Evolutionary conservation across 1,140 invertebrate genomes (phyloP), one percentile per base, ranked within the genome.

Genomic region (Drosophila mojavensis): DNA sequence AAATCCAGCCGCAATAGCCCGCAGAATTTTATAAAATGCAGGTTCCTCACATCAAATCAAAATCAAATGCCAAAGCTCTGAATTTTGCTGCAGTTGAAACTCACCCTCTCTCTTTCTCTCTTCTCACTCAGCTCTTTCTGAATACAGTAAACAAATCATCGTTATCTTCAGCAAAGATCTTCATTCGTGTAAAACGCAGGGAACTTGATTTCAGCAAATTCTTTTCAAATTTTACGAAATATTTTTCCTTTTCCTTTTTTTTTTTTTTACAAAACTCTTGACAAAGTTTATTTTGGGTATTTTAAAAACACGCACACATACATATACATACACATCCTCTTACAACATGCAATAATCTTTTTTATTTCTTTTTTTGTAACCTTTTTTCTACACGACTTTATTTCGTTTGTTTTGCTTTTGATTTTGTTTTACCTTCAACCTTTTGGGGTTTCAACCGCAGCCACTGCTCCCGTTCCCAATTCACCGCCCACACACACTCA

Each of bases 391-490:
- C 68, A 77, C 70, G 80, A 83, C 75, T 85, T 81, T 67, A 78
- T 71, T 83, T 69, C 13, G 26, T 86, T 78, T 85, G 70, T 79
- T 68, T 78, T 74, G 71, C 53, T 33, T 33, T 72, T 67, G 58
- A 54, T 64, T 75, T 56, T 69, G 63, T 83, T 79, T 88, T 88
- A 88, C 84, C 84, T 88, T 88, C 84, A 88, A 88, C 84, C 84
- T 88, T 80, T 80, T 78, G 75, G 56, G 75, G 61, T 73, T 77
- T 76, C 73, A 55, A 58, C 66, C 66, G 53, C 60, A 75, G 62
- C 54, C 36, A 54, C 11, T 59, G 43, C 47, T 62, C 20, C 53
- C 36, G 45, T 55, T 39, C 36, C 61, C 43, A 56, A 39, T 58
- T 17, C 58, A 28, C 56, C 69, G 66, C 73, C 50, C 64, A 24